Evolutionary conservation across 2,113 vertebrate species (phyloP).

Genomic region (Percina caprodes): DNA sequence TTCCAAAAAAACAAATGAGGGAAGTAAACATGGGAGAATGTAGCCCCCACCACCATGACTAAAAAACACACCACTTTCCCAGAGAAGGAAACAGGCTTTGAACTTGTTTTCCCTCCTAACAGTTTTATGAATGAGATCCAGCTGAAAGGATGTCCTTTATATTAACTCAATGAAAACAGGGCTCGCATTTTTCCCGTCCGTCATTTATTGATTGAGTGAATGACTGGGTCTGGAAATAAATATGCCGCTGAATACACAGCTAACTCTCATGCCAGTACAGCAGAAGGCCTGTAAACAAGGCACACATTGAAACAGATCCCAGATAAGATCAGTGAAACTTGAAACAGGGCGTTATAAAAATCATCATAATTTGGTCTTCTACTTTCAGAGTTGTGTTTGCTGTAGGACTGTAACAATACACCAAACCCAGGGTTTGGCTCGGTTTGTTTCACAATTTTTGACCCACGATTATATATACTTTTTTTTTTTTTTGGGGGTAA

Average conservation of each 20-base stretch:
- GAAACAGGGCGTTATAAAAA: conserved; percentile 31
- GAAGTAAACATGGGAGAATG: conserved; percentile 73
- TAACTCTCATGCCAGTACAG: conserved; percentile 24
- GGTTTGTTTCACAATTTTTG: no score
- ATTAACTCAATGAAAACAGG: conserved; percentile 60
- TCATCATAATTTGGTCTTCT: not conserved
- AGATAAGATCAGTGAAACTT: conserved; percentile 54
- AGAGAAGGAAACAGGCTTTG: conserved; percentile 55
- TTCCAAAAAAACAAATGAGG: conserved; percentile 70
- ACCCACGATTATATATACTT: no score
- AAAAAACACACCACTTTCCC: conserved; percentile 57
- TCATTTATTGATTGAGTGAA: conserved; percentile 61
- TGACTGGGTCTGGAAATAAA: conserved; percentile 47
- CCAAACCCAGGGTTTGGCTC: no score
- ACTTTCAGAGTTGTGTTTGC: not conserved
- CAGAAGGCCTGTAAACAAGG: conserved; percentile 34
- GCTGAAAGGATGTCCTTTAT: conserved; percentile 61
- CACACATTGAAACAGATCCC: conserved; percentile 49
- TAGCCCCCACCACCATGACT: conserved; percentile 29
- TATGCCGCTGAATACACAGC: conserved; percentile 34
- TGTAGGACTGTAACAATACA: no score
- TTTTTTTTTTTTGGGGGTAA: no score
- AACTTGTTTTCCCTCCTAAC: conserved; percentile 44
- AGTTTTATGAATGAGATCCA: conserved; percentile 71
- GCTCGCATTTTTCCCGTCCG: conserved; percentile 34